Base-by-base conservation (phyloP, 2,113 vertebrate genomes). In the Hypomesus transpacificus region DNA sequence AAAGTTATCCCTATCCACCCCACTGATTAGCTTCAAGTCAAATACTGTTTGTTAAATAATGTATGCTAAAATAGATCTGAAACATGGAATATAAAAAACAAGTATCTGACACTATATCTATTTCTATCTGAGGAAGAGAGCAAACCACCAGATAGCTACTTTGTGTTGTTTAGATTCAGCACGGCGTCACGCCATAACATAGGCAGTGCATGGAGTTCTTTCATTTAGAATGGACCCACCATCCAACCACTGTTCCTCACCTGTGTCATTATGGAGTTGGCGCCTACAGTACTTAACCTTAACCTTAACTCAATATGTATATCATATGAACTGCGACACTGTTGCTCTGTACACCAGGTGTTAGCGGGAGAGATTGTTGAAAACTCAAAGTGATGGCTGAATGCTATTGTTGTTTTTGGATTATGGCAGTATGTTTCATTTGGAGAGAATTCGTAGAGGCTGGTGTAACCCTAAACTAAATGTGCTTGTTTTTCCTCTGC, bases 401-500 rank as follows among this genome's bases (percentile, higher is more conserved):
- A 34, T 74, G 50, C 79, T 65, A 65, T 67, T 57, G 21, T 14
- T 66, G 57, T 34, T 62, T 60, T 81, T 71, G 65, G 39, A 18
- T 69, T 74, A 65, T 61, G 57, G 61, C 76, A 51, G 59, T 53
- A 22, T 65, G 59, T 82, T 71, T 68, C 31, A 76, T 83, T 82
- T 82, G 52, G 61, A 46, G 70, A 82, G 66, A 65, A 82, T 65
- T 81, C 74, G 74, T 82, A 68, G 86, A 88, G 80, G 82, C 82
- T 56, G 70, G 71, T 87, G 79, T 82, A 73, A 84, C 81, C 78
- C 79, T 79, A 72, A 70, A 74, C 69, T 82, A 66, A 66, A 67
- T 72, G 75, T 89, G 85, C 80, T 84, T 88, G 83, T 87, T 64
- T 70, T 73, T 82, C 72, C 69, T 74, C 78, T 82, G 64, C 77